Evolutionary conservation across 64 coral and sea anemone species (phyloP).

Genomic region (Exaiptasia diaphana): DNA sequence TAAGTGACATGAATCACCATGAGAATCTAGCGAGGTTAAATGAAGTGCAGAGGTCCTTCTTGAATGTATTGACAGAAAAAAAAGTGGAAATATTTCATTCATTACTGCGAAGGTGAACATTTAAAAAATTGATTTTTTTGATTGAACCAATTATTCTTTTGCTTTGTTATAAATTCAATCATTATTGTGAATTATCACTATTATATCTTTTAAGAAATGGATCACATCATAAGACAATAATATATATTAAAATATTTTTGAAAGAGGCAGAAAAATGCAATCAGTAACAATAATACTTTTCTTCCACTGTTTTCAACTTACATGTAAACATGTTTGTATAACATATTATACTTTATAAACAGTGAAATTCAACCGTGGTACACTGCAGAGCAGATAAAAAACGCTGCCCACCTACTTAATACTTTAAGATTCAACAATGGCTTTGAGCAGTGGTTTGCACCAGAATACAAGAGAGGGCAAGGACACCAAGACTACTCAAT

Average conservation of each 20-base stretch:
- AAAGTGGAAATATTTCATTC: constrained; percentile 72
- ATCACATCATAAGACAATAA: no score
- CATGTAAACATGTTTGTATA: no score
- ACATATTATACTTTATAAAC: neutral
- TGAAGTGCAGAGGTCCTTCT: neutral
- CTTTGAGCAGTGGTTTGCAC: constrained; percentile 38
- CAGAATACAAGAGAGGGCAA: constrained; percentile 6
- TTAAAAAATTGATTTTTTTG: no score
- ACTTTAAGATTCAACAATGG: constrained; percentile 20
- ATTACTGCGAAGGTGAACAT: constrained; percentile 58
- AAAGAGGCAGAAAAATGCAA: no score
- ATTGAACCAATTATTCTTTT: no score
- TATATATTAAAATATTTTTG: no score
- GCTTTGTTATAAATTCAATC: no score
- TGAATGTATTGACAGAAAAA: constrained; percentile 47
- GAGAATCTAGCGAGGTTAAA: neutral
- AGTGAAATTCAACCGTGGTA: constrained; percentile 57
- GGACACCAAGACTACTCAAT: constrained; percentile 9
- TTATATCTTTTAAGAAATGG: no score
- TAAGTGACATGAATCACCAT: constrained; percentile 44
- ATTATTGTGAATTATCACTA: no score
- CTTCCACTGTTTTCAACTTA: no score
- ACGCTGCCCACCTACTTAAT: constrained; percentile 20
- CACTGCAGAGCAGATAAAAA: constrained; percentile 1
- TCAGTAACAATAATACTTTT: no score